Evolutionary conservation across 2,113 vertebrate species (phyloP).

Genomic region (Pelobates fuscus): DNA sequence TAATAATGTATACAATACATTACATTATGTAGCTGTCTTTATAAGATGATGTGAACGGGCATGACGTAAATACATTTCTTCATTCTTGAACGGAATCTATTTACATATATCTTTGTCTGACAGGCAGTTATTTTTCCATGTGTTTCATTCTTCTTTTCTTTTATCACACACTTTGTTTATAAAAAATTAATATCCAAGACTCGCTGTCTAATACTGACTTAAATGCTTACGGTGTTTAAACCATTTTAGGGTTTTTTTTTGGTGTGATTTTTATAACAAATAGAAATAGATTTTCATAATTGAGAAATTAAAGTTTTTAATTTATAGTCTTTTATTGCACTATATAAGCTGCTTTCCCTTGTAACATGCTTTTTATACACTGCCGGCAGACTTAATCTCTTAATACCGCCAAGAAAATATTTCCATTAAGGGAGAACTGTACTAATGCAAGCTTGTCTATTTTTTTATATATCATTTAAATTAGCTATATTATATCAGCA

Average conservation of each 20-base stretch:
- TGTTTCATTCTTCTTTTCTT: no score
- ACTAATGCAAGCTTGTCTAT: slow-evolving; percentile 13
- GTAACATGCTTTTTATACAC: slow-evolving; percentile 41
- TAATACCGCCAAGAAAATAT: slow-evolving; percentile 39
- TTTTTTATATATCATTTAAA: slow-evolving; percentile 15
- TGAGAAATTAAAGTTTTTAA: slow-evolving; percentile 19
- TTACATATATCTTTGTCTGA: no score
- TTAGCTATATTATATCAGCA: background rate
- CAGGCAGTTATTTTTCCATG: no score
- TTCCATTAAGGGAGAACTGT: slow-evolving; percentile 32
- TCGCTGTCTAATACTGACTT: background rate
- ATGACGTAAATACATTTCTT: no score
- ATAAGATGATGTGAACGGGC: no score
- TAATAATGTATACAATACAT: no score
- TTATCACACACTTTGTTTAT: background rate
- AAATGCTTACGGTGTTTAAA: background rate
- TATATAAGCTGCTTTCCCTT: slow-evolving; percentile 36
- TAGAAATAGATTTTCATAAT: background rate
- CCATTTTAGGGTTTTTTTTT: background rate
- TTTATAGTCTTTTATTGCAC: slow-evolving; percentile 31
- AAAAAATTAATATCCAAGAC: background rate
- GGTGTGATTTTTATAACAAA: background rate
- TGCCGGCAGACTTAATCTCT: slow-evolving; percentile 40
- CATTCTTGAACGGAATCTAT: no score
- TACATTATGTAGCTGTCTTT: no score